Evolutionary conservation across 2,888 invertebrate genomes (phyloP).

Genomic region (Drosophila ochracea): DNA sequence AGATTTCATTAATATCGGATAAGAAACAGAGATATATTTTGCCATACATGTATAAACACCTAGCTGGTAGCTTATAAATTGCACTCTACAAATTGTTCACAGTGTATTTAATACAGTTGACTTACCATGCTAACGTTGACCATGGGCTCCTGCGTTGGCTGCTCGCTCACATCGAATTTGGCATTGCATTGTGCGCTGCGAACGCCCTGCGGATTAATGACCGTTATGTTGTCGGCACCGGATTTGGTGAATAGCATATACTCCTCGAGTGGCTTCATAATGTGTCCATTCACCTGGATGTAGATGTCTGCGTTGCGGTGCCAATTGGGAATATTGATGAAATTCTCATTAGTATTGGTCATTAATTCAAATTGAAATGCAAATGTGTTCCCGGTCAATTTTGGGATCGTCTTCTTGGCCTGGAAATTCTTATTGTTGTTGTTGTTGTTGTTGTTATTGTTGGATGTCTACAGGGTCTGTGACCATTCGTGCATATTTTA

Average conservation of each 20-base stretch:
- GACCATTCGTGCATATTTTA: constrained; percentile 72
- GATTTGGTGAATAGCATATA: constrained; percentile 96
- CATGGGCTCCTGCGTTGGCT: constrained; percentile 87
- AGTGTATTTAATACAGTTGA: neutral
- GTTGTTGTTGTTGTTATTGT: neutral
- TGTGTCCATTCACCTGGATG: constrained; percentile 92
- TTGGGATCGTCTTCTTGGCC: constrained; percentile 20
- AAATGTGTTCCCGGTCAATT: constrained; percentile 52
- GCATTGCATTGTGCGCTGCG: constrained; percentile 94
- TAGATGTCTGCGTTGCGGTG: constrained; percentile 89
- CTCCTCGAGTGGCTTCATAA: constrained; percentile 95
- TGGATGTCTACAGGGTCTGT: constrained; percentile 4
- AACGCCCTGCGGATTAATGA: constrained; percentile 94
- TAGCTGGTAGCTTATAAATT: neutral
- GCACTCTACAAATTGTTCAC: neutral
- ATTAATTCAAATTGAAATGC: constrained; percentile 81
- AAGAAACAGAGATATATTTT: neutral
- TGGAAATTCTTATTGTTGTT: constrained; percentile 5
- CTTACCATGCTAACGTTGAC: constrained; percentile 88
- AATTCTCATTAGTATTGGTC: constrained; percentile 79
- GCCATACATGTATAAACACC: neutral
- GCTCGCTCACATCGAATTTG: constrained; percentile 89
- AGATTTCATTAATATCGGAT: too few species aligned
- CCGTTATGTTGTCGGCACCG: constrained; percentile 93
- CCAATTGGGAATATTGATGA: constrained; percentile 47